Conservation (phyloP, 2,797 vertebrate species). For the Melanotaenia pygmaea region DNA sequence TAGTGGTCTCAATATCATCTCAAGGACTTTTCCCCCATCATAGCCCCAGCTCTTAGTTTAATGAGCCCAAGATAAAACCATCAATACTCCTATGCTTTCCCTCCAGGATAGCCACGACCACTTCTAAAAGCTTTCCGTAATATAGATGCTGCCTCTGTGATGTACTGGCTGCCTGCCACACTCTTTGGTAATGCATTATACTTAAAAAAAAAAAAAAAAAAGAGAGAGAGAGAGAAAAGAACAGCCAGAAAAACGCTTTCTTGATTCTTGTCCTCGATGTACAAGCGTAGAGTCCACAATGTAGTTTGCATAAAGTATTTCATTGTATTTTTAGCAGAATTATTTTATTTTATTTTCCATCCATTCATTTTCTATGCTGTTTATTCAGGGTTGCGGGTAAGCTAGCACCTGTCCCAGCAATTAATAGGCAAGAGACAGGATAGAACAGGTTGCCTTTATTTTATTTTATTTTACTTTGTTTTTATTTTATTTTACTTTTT, state of each 20-base stretch:
- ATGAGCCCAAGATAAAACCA: constrained; percentile 85
- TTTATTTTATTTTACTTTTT: not conserved
- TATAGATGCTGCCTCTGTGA: constrained; percentile 69
- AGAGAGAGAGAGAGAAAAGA: constrained; percentile 22
- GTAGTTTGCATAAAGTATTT: not conserved
- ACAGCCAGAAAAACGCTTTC: not conserved
- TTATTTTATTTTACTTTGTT: not conserved
- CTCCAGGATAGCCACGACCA: constrained; percentile 60
- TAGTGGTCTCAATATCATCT: constrained; percentile 73
- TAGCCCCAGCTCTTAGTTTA: constrained; percentile 82
- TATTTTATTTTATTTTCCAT: not conserved
- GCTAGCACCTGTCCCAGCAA: too few species aligned
- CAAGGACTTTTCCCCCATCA: constrained; percentile 80
- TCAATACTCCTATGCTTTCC: constrained; percentile 81
- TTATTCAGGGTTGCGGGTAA: too few species aligned
- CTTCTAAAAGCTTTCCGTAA: constrained; percentile 86
- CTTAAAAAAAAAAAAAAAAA: constrained; percentile 31
- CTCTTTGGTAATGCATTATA: constrained; percentile 60
- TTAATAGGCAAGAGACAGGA: too few species aligned
- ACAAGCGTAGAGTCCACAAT: not conserved
- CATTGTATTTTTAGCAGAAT: not conserved
- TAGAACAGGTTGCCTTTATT: not conserved
- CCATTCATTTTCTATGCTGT: not conserved
- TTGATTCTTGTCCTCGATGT: constrained; percentile 5
- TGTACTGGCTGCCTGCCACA: constrained; percentile 78